A percentile compares a stretch with the other conserved stretches of the same genome.
Conservation (phyloP, 2,113 vertebrate genomes). For the Tenebrosternarchus preto region DNA sequence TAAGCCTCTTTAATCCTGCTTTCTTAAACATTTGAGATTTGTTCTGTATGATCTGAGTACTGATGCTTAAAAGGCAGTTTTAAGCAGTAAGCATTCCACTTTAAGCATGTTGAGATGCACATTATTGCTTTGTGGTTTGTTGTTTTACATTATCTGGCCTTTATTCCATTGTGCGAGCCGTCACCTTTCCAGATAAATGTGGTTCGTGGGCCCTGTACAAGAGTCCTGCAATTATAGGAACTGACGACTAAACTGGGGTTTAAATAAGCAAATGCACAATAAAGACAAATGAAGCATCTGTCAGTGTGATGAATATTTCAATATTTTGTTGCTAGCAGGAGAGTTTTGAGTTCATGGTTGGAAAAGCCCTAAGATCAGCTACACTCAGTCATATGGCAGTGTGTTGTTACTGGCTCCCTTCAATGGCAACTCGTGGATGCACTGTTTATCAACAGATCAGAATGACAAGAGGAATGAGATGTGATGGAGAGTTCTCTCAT, state of each 20-base stretch:
- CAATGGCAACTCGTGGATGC: constrained; percentile 23
- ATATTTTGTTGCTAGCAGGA: background rate
- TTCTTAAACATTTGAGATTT: background rate
- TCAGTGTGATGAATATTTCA: background rate
- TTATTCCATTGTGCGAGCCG: too few relatives aligned
- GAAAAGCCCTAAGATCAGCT: background rate
- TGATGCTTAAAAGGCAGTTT: too few relatives aligned
- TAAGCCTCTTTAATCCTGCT: too few relatives aligned
- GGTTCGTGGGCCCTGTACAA: too few relatives aligned
- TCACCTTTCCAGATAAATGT: too few relatives aligned
- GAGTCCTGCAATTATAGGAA: too few relatives aligned
- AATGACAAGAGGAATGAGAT: constrained; percentile 25
- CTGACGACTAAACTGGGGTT: too few relatives aligned
- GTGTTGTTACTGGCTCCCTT: constrained; percentile 35
- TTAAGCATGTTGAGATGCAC: background rate
- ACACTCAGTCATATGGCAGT: constrained; percentile 13
- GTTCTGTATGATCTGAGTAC: background rate
- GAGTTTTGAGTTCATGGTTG: constrained; percentile 30
- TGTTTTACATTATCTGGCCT: background rate
- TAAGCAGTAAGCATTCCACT: background rate
- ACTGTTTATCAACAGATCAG: constrained; percentile 49
- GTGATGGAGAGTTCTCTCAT: background rate
- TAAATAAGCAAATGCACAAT: background rate
- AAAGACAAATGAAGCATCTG: background rate
- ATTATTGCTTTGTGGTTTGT: background rate